Base-by-base conservation (phyloP, 2,797 vertebrate species). In the Sebastiscus tertius region DNA sequence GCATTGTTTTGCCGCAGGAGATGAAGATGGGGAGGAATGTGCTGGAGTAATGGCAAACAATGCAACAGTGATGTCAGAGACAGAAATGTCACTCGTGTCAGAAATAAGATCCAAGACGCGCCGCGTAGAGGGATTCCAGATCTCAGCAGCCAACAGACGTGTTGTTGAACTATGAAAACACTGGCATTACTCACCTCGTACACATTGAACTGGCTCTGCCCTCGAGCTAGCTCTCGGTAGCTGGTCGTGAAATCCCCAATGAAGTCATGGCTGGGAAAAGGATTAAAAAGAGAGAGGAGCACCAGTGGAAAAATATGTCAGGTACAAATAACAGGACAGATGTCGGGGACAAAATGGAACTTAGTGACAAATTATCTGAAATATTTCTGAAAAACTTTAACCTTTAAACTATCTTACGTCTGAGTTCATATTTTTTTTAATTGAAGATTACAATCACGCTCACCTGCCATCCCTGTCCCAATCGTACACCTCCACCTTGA, bases 241-340 rank as follows among this genome's bases (percentile, higher is more conserved):
- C 97, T 99, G 90, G 98, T 99, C 68, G 97, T 98, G 88, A 97
- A 99, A 88, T 99, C 98, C 18, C 98, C 98, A 0, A 99, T 99
- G 94, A 99, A 99, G 93, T 99, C 98, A 0, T 99, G 98, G 91
- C 98, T 99, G 92, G 14, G 66, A 80, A 56, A 33, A 59, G 24
- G 56, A 77, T 77, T 6, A n/a, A 76, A 81, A 60, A 16, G 29
- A 61, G 14, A 83, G 61, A 49, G 24, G 24, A 76, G 62, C 67
- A 71, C 34, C 13, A 55, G 36, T 46, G 27, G 27, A 39, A 69
- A 62, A 39, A 54, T 60, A 49, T 1, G 60, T 26, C 20, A 68
- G 6, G 20, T 10, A 46, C 24, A 78, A 69, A 71, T 3, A 75
- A 68, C 56, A 80, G n/a, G 46, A 56, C 16, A 55, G 10, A 63